Evolutionary conservation across 2,113 vertebrate species (phyloP).

Genomic region (Stigmatopora argus): DNA sequence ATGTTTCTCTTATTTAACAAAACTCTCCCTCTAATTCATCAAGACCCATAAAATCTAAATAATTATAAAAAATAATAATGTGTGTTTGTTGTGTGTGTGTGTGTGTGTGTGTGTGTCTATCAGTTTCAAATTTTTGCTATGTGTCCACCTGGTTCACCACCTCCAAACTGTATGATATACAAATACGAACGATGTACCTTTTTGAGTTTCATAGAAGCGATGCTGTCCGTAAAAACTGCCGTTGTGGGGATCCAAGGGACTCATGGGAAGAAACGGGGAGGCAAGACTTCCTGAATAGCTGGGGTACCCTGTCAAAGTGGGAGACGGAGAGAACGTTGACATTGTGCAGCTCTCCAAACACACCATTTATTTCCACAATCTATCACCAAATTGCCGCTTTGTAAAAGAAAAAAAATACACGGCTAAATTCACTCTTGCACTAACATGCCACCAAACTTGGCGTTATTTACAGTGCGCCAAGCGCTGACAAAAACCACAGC

Average conservation of each 20-base stretch:
- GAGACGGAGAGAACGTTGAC: constrained; percentile 54
- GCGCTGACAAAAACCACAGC: constrained; percentile 65
- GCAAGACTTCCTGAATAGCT: constrained; percentile 93
- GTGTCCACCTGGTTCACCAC: too few relatives aligned
- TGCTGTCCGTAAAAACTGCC: constrained; percentile 93
- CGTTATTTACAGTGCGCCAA: constrained; percentile 67
- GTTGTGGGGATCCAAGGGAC: constrained; percentile 95
- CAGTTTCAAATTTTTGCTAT: too few relatives aligned
- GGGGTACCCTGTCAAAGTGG: constrained; percentile 77
- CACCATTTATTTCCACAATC: constrained; percentile 57
- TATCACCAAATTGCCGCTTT: constrained; percentile 50
- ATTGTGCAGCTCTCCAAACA: constrained; percentile 63
- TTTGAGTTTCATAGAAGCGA: constrained; percentile 93
- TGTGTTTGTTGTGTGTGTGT: too few relatives aligned
- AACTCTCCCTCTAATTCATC: too few relatives aligned
- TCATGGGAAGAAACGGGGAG: constrained; percentile 95
- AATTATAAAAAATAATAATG: too few relatives aligned
- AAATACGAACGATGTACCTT: constrained; percentile 60
- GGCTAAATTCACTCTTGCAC: constrained; percentile 58
- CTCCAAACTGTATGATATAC: too few relatives aligned
- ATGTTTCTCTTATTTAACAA: too few relatives aligned
- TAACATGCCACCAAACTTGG: constrained; percentile 58
- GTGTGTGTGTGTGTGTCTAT: too few relatives aligned
- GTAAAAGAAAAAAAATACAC: constrained; percentile 41
- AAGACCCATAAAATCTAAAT: too few relatives aligned